Base-by-base conservation (phyloP, 2,797 vertebrate genomes). In the Cryptoblepharus egeriae region DNA sequence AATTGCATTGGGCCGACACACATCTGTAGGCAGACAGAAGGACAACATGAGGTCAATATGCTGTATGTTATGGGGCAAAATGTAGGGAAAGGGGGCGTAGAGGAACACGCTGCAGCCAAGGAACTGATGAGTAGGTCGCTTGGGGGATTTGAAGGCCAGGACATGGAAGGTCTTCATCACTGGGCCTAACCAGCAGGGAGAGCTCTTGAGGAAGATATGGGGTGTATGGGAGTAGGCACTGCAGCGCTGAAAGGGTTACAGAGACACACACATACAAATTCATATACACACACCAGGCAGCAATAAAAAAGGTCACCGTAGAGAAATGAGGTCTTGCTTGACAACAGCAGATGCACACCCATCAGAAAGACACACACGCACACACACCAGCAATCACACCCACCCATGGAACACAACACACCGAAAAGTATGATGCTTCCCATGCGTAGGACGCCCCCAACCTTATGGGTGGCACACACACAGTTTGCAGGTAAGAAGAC, bases 301-400 rank as follows among this genome's bases (percentile, higher is more conserved):
- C 76, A 82, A 75, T 79, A 79, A 75, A 82, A 82, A 86, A 82
- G 85, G 80, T 82, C 85, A 86, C 71, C 82, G 80, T 80, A 79
- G 80, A 82, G 72, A 79, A 82, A 75, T 45, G 80, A 86, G 85
- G 91, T 75, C 90, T 77, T 90, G 77, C 82, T 88, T 91, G 92
- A 93, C 94, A 94, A 93, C 67, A 92, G 91, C 93, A 88, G 93
- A 93, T 91, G 93, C 94, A 95, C 95, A 94, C 91, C 93, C 76
- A 84, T 68, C 69, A 79, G 71, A 93, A 88, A 92, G 88, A 90
- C 81, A 91, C 87, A 28, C 11, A 6, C 32, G 22, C 11, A 6
- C 32, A 71, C 28, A 12, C 26, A 57, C 28, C 32, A 30, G 22
- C 69, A 45, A 73, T 39, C 35, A 39, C 58, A 77, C 45, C 42